A percentile compares a stretch with the other conserved stretches of the same genome.
phyloP scores from a whole-genome alignment of 1,140 invertebrate genomes.

The Drosophila pseudoobscura region DNA sequence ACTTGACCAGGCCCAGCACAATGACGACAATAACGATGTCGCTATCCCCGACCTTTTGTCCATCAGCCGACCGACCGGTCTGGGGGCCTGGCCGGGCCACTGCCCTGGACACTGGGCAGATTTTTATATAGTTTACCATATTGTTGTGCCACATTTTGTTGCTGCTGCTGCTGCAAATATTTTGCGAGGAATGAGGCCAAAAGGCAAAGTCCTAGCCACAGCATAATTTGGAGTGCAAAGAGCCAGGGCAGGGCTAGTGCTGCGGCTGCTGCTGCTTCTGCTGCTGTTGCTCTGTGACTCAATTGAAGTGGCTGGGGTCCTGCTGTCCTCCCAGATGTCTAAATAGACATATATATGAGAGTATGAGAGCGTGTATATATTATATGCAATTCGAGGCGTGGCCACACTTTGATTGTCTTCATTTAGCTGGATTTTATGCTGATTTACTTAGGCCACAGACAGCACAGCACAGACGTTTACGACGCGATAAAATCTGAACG shows the following conservation, averaged over 20 bases:
- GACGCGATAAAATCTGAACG: slow-evolving; percentile 74
- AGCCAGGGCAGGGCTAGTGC: slow-evolving; percentile 36
- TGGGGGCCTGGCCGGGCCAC: neutral
- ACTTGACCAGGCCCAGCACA: slow-evolving; percentile 73
- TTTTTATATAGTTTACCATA: slow-evolving; percentile 81
- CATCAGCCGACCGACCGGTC: slow-evolving; percentile 19
- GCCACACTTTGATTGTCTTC: slow-evolving; percentile 78
- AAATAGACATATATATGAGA: slow-evolving; percentile 34
- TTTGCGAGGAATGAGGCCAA: slow-evolving; percentile 68
- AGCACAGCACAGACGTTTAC: slow-evolving; percentile 53
- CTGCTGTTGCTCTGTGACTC: slow-evolving; percentile 54
- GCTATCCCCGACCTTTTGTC: slow-evolving; percentile 75
- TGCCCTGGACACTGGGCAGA: slow-evolving; percentile 43
- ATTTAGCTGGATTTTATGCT: slow-evolving; percentile 81
- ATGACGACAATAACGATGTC: slow-evolving; percentile 77
- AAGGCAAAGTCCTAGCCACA: slow-evolving; percentile 70
- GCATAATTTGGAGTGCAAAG: slow-evolving; percentile 70
- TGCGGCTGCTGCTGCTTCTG: slow-evolving; percentile 28
- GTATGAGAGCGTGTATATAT: slow-evolving; percentile 22
- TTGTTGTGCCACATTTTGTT: slow-evolving; percentile 63
- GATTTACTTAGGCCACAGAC: slow-evolving; percentile 77
- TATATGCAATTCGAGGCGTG: slow-evolving; percentile 63
- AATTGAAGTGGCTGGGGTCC: slow-evolving; percentile 45
- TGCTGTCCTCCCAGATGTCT: slow-evolving; percentile 18
- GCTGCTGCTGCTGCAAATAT: slow-evolving; percentile 61